A percentile compares a stretch with the other conserved stretches of the same genome.
Conservation (phyloP, 1,140 invertebrate species). For the Planococcus citri region DNA sequence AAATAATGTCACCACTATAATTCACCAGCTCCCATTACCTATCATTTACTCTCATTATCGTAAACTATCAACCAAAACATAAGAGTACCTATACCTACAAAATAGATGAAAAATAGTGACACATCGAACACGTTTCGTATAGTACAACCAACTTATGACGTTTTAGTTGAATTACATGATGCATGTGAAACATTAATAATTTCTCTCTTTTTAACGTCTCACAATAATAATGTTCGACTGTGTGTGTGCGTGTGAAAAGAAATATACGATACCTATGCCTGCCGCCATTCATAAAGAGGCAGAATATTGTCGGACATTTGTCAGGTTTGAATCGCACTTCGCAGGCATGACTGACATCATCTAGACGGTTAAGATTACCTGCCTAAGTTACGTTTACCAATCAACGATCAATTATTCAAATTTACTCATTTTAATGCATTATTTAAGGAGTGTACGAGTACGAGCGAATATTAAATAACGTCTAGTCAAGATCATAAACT, state of each 20-base stretch:
- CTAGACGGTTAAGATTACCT: no score
- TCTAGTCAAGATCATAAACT: neutral
- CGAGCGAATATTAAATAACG: neutral
- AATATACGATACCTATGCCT: no score
- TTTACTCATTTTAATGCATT: neutral
- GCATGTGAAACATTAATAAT: neutral
- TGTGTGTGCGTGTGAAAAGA: no score
- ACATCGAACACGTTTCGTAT: neutral
- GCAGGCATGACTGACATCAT: neutral
- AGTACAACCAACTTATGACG: neutral
- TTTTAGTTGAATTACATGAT: neutral
- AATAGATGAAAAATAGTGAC: neutral
- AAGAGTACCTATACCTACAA: no score
- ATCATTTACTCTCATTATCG: neutral
- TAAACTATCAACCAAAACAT: neutral
- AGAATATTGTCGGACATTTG: neutral
- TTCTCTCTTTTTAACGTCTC: no score
- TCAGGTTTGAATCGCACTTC: neutral
- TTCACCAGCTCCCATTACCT: neutral
- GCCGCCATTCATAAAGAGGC: no score
- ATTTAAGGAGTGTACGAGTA: neutral
- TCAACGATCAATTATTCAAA: neutral
- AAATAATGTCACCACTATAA: neutral
- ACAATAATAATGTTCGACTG: no score
- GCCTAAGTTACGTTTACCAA: neutral